A percentile compares a stretch with the other conserved stretches of the same genome.
Conservation (phyloP, 2,113 vertebrate species). For the Rhinopomastus cyanomelas region DNA sequence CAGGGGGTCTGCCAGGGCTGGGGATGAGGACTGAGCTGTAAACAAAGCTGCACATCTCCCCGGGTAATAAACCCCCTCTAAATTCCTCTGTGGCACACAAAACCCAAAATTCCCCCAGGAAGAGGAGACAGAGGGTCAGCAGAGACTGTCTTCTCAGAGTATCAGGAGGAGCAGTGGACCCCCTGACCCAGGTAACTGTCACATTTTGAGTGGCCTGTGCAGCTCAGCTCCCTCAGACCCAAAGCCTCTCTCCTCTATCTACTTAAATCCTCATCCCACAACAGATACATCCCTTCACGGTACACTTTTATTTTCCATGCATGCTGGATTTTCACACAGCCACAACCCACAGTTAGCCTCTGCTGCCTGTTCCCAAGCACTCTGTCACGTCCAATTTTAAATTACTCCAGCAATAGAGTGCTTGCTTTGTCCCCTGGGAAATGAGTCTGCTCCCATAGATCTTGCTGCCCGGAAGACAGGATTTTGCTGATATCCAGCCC, state of each 20-base stretch:
- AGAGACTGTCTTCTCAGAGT: neutral
- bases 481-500: slow-evolving; percentile 35
- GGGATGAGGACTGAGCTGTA: neutral
- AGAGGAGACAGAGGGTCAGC: neutral
- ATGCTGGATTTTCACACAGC: slow-evolving; percentile 1
- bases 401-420: slow-evolving; percentile 37
- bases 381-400: slow-evolving; percentile 67
- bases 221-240: neutral
- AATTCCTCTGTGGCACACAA: neutral
- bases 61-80: rapidly evolving
- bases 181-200: neutral
- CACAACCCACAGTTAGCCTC: slow-evolving; percentile 30
- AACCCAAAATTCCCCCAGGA: neutral
- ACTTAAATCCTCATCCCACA: neutral
- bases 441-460: slow-evolving; percentile 16
- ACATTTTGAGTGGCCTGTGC: rapidly evolving
- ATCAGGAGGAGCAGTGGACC: rapidly evolving
- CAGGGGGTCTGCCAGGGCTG: neutral
- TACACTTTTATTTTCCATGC: neutral
- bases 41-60: neutral
- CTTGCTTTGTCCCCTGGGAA: slow-evolving; percentile 35
- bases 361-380: slow-evolving; percentile 62
- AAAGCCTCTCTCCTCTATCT: neutral
- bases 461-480: neutral
- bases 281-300: neutral